Conservation (phyloP, 2,888 invertebrate genomes). For the Endomychus coccineus region DNA sequence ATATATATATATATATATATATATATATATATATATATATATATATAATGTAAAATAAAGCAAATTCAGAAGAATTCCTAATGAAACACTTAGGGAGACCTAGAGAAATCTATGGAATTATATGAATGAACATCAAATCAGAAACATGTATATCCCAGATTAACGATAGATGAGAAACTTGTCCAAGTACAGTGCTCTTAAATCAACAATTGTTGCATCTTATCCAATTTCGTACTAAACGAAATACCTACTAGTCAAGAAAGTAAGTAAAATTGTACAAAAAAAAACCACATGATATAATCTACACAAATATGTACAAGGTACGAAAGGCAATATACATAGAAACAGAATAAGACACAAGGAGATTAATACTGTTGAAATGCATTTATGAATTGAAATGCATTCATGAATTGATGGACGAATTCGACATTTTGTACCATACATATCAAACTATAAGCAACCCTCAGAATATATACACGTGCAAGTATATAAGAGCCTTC, state of each 20-base stretch:
- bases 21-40: too few species aligned
- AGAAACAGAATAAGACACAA: conserved; percentile 10
- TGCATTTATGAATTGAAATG: conserved; percentile 20
- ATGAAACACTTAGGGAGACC: too few species aligned
- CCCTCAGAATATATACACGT: conserved; percentile 20
- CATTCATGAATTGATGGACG: conserved; percentile 7
- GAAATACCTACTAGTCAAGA: not conserved
- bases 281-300: conserved; percentile 3
- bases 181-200: conserved; percentile 6
- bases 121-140: too few species aligned
- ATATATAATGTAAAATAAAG: too few species aligned
- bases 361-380: conserved; percentile 10
- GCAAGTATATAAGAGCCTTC: conserved; percentile 22
- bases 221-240: conserved; percentile 4
- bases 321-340: conserved; percentile 12
- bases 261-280: not conserved
- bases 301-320: conserved; percentile 15
- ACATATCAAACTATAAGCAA: conserved; percentile 36
- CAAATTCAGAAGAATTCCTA: too few species aligned
- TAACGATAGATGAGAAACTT: conserved; percentile 25
- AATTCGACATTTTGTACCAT: conserved; percentile 23
- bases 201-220: conserved; percentile 6
- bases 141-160: too few species aligned
- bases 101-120: too few species aligned
- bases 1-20: too few species aligned